phyloP scores from a whole-genome alignment of 2,888 invertebrate species.

The Hesperia comma region DNA sequence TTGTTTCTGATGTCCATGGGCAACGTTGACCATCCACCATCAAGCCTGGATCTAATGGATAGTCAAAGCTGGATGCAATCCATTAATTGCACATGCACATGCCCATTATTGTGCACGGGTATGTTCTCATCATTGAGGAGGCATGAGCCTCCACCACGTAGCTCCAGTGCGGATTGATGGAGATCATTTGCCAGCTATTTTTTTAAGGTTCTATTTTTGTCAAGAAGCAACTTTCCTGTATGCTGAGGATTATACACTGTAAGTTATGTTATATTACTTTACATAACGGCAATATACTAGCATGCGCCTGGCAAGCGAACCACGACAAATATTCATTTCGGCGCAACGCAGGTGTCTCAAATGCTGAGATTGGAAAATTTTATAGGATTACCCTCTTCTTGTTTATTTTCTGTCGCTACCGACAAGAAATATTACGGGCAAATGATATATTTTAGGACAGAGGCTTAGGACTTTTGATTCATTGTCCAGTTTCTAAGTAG shows the following conservation, averaged over 20 bases:
- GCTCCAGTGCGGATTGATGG: no score
- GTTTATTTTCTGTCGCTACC: constrained; percentile 30
- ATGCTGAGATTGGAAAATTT: constrained; percentile 54
- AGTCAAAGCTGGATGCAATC: no score
- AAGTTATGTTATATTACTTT: not conserved
- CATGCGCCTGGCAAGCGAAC: constrained; percentile 18
- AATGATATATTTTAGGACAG: constrained; percentile 22
- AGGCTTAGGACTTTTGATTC: constrained; percentile 2
- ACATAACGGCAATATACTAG: constrained; percentile 15
- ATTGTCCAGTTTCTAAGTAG: constrained; percentile 9
- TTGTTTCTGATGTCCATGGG: no score
- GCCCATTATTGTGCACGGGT: no score
- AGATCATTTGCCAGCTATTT: no score
- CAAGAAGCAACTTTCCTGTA: not conserved
- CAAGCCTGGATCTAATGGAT: no score
- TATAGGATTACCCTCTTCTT: constrained; percentile 49
- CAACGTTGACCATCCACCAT: no score
- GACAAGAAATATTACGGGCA: constrained; percentile 20
- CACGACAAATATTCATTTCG: constrained; percentile 52
- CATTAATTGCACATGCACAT: no score
- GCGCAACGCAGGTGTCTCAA: constrained; percentile 52
- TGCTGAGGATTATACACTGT: not conserved
- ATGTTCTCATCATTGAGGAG: no score
- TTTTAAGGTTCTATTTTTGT: no score
- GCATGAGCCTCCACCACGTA: no score